Percentiles rank a stretch among this genome's conserved stretches.
Evolutionary conservation across 2,888 invertebrate genomes (phyloP).

Genomic region (Troides helena): DNA sequence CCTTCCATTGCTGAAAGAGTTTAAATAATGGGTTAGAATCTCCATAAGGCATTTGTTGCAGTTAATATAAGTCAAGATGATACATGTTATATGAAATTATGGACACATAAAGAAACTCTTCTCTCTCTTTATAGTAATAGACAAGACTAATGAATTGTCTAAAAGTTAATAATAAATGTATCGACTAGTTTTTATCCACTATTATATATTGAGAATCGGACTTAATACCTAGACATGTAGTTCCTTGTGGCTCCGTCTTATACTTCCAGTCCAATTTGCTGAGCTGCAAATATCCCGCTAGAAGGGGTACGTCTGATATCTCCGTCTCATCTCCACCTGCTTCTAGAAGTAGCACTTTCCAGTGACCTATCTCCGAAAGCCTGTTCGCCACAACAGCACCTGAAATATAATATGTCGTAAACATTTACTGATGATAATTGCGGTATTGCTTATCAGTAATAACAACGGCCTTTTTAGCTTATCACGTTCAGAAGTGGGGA

Average conservation of each 20-base stretch:
- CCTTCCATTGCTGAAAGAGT: constrained; percentile 88
- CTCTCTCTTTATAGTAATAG: too few relatives aligned
- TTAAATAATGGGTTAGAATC: neutral
- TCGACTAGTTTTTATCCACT: too few relatives aligned
- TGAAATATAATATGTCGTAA: constrained; percentile 48
- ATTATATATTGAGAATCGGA: neutral
- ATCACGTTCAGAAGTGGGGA: too few relatives aligned
- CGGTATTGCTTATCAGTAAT: neutral
- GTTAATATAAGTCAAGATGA: too few relatives aligned
- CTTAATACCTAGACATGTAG: constrained; percentile 87
- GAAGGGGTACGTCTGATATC: constrained; percentile 92
- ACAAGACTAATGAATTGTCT: too few relatives aligned
- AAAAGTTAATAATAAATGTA: too few relatives aligned
- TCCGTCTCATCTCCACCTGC: constrained; percentile 95
- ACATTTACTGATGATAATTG: neutral
- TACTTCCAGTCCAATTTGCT: constrained; percentile 95
- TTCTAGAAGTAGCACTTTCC: constrained; percentile 90
- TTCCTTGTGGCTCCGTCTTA: constrained; percentile 93
- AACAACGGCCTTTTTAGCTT: too few relatives aligned
- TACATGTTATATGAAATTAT: too few relatives aligned
- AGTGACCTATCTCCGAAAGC: constrained; percentile 87
- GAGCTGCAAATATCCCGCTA: constrained; percentile 92
- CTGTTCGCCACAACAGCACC: constrained; percentile 93
- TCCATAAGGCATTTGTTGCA: too few relatives aligned
- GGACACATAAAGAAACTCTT: too few relatives aligned